Conservation (phyloP, 1,140 invertebrate species). For the Telenomus remus region DNA sequence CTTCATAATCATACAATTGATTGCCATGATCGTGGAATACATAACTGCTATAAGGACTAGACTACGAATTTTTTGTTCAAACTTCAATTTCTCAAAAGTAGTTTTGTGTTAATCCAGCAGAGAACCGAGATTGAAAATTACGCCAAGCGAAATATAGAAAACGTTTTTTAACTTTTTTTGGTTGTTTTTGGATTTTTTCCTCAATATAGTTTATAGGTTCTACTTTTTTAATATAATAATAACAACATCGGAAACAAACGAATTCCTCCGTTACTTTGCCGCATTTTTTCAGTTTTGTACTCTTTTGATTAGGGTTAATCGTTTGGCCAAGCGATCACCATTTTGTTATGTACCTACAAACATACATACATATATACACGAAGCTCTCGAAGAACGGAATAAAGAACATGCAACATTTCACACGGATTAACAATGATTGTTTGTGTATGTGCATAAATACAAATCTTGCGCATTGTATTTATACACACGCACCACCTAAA, state of each 20-base stretch:
- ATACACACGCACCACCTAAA: not conserved
- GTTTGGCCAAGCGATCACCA: slow-evolving; percentile 67
- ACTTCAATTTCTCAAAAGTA: no score
- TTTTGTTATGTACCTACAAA: slow-evolving; percentile 59
- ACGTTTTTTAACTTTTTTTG: slow-evolving; percentile 9
- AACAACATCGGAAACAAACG: slow-evolving; percentile 66
- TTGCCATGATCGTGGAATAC: slow-evolving; percentile 60
- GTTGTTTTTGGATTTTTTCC: slow-evolving; percentile 8
- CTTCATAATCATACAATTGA: slow-evolving; percentile 16
- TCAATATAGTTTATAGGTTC: slow-evolving; percentile 49
- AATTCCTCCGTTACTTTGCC: slow-evolving; percentile 61
- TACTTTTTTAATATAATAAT: slow-evolving; percentile 51
- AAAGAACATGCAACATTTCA: slow-evolving; percentile 49
- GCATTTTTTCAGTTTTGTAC: slow-evolving; percentile 70
- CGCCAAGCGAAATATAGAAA: slow-evolving; percentile 43
- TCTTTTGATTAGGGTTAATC: slow-evolving; percentile 73
- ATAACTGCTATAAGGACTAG: slow-evolving; percentile 70
- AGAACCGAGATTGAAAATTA: slow-evolving; percentile 51
- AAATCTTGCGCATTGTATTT: not conserved
- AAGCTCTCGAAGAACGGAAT: slow-evolving; percentile 36
- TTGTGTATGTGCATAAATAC: not conserved
- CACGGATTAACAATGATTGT: slow-evolving; percentile 33
- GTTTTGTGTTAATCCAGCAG: slow-evolving; percentile 43
- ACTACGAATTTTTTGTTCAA: slow-evolving; percentile 59
- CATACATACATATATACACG: slow-evolving; percentile 58